Conservation (phyloP, 2,888 invertebrate species). For the Hydropsyche betteni region DNA sequence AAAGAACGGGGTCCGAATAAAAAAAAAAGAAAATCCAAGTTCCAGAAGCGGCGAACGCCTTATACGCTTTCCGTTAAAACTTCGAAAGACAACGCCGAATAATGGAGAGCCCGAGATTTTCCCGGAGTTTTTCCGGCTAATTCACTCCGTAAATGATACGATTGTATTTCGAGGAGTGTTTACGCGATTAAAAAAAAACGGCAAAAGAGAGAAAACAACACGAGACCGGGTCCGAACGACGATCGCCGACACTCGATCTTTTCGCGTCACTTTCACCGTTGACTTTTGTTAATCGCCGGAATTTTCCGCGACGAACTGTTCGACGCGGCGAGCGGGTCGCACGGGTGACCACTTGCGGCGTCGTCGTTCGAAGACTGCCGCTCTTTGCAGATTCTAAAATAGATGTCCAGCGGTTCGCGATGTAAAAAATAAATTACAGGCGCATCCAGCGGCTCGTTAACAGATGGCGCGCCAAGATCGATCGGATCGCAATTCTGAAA, state of each 20-base stretch:
- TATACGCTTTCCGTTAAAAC: slow-evolving; percentile 11
- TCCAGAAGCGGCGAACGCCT: background rate
- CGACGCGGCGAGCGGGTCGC: background rate
- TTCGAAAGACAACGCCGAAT: slow-evolving; percentile 6
- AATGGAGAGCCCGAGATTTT: slow-evolving; percentile 22
- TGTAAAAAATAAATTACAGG: slow-evolving; percentile 32
- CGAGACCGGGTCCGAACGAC: too few relatives aligned
- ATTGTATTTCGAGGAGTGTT: too few relatives aligned
- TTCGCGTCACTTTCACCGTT: too few relatives aligned
- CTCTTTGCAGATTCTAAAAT: slow-evolving; percentile 37
- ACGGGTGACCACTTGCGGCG: slow-evolving; percentile 47
- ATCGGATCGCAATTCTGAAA: too few relatives aligned
- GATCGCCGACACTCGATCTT: too few relatives aligned
- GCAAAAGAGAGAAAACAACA: too few relatives aligned
- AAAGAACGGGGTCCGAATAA: background rate
- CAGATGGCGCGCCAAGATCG: slow-evolving; percentile 4
- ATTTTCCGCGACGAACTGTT: background rate
- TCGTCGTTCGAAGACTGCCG: slow-evolving; percentile 37
- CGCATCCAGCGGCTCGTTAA: slow-evolving; percentile 23
- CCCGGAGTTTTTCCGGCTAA: slow-evolving; percentile 23
- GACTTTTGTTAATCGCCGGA: too few relatives aligned
- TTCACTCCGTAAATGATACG: slow-evolving; percentile 16
- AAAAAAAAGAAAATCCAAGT: too few relatives aligned
- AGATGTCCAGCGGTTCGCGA: slow-evolving; percentile 34
- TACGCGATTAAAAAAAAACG: too few relatives aligned